phyloP scores from a whole-genome alignment of 2,888 invertebrate species.

The Therioaphis trifolii region DNA sequence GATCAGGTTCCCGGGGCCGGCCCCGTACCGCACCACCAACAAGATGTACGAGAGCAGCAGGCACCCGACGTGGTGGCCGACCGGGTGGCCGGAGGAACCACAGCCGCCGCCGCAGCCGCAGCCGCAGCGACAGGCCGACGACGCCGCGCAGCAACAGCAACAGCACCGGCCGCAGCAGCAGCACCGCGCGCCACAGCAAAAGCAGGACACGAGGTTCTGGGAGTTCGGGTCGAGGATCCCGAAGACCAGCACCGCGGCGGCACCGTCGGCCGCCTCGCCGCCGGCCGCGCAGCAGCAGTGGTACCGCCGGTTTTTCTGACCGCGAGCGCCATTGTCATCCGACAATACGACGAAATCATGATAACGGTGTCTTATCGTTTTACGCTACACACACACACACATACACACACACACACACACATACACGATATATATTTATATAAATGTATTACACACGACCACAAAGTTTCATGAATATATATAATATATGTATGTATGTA shows the following conservation, averaged over 20 bases:
- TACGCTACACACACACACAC: background rate
- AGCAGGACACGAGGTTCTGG: constrained; percentile 39
- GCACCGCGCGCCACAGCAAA: background rate
- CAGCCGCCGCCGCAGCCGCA: constrained; percentile 27
- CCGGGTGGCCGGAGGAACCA: constrained; percentile 37
- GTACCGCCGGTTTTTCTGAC: constrained; percentile 45
- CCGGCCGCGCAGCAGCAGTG: background rate
- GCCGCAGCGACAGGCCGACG: background rate
- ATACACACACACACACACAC: background rate
- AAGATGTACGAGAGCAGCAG: constrained; percentile 60
- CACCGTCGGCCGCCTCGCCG: background rate
- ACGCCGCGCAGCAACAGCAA: constrained; percentile 11
- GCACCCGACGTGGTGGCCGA: constrained; percentile 60
- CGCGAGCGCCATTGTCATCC: too few relatives aligned
- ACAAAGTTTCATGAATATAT: too few relatives aligned
- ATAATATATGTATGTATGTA: too few relatives aligned
- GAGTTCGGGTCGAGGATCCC: constrained; percentile 55
- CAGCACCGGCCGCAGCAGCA: constrained; percentile 28
- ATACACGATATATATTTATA: too few relatives aligned
- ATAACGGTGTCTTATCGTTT: too few relatives aligned
- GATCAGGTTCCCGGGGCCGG: constrained; percentile 32
- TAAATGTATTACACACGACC: too few relatives aligned
- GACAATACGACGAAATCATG: too few relatives aligned
- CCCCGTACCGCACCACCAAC: constrained; percentile 51
- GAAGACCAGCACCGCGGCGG: constrained; percentile 4